Percentiles rank a stretch among this genome's conserved stretches.
phyloP scores from a whole-genome alignment of 2,797 vertebrate genomes.

The Lepilemur ruficaudatus region DNA sequence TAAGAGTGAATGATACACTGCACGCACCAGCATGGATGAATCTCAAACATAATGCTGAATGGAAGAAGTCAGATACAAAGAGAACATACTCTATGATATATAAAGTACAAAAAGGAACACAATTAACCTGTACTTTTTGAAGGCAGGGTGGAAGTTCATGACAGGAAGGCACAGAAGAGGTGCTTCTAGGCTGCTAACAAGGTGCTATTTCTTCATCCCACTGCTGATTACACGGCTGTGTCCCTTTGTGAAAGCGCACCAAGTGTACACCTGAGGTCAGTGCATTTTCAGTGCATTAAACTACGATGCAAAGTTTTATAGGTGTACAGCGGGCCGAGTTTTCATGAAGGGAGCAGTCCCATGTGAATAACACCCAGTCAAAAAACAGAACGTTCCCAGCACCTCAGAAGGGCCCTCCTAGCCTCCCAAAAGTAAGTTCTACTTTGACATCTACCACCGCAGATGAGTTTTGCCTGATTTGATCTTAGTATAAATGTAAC shows the following conservation, averaged over 20 bases:
- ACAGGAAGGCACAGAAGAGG: neutral
- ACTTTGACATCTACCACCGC: neutral
- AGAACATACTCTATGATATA: accelerated
- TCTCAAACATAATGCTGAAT: neutral
- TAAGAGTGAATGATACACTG: neutral
- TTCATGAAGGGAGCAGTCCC: neutral
- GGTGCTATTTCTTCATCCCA: neutral
- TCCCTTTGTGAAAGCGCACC: neutral
- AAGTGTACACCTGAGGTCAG: neutral
- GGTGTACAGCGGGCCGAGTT: neutral
- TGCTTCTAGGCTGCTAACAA: accelerated
- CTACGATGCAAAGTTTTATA: neutral
- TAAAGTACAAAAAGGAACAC: too few species aligned
- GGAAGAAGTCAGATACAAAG: neutral
- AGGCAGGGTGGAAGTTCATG: neutral
- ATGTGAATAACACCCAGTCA: neutral
- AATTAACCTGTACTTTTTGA: too few species aligned
- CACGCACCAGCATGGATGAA: accelerated
- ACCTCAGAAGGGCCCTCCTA: neutral
- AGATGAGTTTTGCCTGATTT: neutral
- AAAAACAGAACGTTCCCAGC: neutral
- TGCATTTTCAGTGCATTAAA: neutral
- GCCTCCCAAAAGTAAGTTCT: neutral
- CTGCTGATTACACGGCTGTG: neutral
- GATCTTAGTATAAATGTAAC: neutral